phyloP scores from a whole-genome alignment of 2,797 vertebrate genomes.

The Pangasius djambal region DNA sequence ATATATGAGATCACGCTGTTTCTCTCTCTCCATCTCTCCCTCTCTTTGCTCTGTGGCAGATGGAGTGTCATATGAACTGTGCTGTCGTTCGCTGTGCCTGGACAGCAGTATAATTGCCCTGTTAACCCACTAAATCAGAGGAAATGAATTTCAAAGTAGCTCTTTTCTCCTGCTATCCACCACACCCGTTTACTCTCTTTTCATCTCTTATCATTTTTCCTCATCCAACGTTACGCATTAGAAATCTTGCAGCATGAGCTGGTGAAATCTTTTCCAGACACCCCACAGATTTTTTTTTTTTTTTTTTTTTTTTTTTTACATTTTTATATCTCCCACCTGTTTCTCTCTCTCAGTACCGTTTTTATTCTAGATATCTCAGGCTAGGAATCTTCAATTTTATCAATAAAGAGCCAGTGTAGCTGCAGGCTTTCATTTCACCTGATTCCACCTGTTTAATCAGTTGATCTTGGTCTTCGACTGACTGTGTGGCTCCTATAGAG shows the following conservation, averaged over 20 bases:
- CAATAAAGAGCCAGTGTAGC: not conserved
- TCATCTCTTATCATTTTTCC: not conserved
- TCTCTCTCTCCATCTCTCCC: not conserved
- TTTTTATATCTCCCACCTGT: not conserved
- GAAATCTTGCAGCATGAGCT: not conserved
- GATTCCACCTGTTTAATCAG: not conserved
- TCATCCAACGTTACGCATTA: not conserved
- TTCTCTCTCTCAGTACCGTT: not conserved
- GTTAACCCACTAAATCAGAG: constrained; percentile 3
- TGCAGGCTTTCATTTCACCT: not conserved
- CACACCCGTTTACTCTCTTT: not conserved
- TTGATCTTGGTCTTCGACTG: not conserved
- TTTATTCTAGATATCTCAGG: not conserved
- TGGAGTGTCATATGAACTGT: constrained; percentile 11
- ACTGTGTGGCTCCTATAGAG: not conserved
- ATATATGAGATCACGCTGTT: not conserved
- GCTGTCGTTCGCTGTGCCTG: not conserved
- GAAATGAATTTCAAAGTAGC: not conserved
- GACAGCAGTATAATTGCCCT: constrained; percentile 10
- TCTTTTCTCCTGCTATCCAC: not conserved
- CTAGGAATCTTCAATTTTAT: not conserved
- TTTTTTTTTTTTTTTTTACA: not conserved
- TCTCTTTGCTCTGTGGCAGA: not conserved
- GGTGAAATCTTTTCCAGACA: not conserved
- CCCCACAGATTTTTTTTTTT: not conserved